Base-by-base conservation (phyloP, 1,140 invertebrate species). In the Zelostemma sp. region DNA sequence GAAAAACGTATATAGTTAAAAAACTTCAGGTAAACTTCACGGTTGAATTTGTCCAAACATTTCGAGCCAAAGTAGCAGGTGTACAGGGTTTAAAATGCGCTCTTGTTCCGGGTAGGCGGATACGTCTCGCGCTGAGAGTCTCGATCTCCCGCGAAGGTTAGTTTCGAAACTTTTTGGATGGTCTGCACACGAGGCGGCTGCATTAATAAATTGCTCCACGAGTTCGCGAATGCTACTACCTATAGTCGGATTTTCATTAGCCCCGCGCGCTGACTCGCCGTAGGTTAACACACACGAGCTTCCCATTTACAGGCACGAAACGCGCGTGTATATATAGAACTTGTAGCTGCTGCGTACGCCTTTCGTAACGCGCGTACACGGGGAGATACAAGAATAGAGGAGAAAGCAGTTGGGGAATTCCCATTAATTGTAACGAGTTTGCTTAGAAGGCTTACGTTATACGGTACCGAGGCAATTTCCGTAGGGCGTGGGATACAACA, bases 341-440 rank as follows among this genome's bases (percentile, higher is more conserved):
- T 18, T 47, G 14, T 55, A 60, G 51, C 43, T 63, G 47, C 66
- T 68, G 50, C 56, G 55, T 63, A 68, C 18, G n/a, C 33, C 48
- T 58, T 49, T 59, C 43, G 41, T 16, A 46, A 8, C 53, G 51
- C 40, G 51, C 45, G 47, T 18, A 54, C 33, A 49, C 55, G 56
- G 55, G 55, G 45, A 64, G 50, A 49, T 66, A 65, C 49, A 69
- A 71, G 64, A 66, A 66, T 66, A 33, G 43, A 19, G 49, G 51
- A 66, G 48, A 68, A 67, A 68, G 67, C 61, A 31, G 46, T 69
- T 49, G 19, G 53, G 58, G 61, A 75, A 78, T 75, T 73, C 45
- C 54, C 56, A 72, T 73, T 73, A 77, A 78, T 77, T 75, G 63
- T 77, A 75, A 74, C 60, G 58, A 67, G 74, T 73, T 68, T 62